Evolutionary conservation across 2,888 invertebrate species (phyloP).

Genomic region (Pollenia griseotomentosa): DNA sequence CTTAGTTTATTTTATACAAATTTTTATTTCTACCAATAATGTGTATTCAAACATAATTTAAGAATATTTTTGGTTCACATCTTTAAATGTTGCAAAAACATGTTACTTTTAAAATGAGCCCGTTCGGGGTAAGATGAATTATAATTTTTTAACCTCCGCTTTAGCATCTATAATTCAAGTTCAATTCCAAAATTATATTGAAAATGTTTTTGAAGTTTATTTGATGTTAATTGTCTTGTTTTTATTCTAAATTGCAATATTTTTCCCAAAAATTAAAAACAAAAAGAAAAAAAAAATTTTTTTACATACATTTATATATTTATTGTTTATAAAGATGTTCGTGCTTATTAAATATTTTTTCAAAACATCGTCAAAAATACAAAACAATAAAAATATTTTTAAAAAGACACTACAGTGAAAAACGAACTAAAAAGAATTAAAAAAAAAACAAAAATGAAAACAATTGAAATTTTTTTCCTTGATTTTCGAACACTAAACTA

Average conservation of each 20-base stretch:
- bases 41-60: slow-evolving; percentile 36
- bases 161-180: background rate
- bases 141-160: background rate
- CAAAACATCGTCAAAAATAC: no score
- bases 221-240: slow-evolving; percentile 5
- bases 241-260: slow-evolving; percentile 32
- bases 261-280: slow-evolving; percentile 20
- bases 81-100: slow-evolving; percentile 67
- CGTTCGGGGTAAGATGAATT: slow-evolving; percentile 74
- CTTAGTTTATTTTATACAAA: slow-evolving; percentile 3
- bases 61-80: background rate
- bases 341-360: slow-evolving; percentile 7
- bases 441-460: no score
- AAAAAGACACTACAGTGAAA: no score
- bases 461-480: no score
- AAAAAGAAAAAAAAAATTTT: no score
- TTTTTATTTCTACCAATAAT: slow-evolving; percentile 20
- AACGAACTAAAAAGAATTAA: no score
- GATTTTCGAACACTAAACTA: no score
- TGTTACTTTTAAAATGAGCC: slow-evolving; percentile 73
- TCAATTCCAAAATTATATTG: slow-evolving; percentile 38
- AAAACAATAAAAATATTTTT: no score
- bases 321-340: slow-evolving; percentile 28
- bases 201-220: slow-evolving; percentile 22
- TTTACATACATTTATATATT: background rate